Evolutionary conservation across 2,113 vertebrate genomes (phyloP), one percentile per base, ranked within the genome.

Genomic region (Oryzias melastigma): DNA sequence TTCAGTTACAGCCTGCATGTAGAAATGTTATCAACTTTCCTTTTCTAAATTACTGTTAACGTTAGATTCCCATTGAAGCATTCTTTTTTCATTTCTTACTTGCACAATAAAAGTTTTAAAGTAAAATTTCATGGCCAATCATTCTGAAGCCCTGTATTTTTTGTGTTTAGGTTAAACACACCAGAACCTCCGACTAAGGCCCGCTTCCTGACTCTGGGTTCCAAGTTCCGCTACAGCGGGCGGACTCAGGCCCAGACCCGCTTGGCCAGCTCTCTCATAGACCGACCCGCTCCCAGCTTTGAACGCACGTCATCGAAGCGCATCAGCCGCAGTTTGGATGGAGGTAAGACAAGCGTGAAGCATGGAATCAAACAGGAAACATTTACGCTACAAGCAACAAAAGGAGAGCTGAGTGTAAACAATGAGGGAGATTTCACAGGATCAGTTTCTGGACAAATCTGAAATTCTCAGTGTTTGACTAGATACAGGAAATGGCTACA

Each of bases 401-500:
- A 64, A 0, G 1, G 18, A 51, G 14, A 24, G 54, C 70, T 17
- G 10, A 68, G 56, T 45, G 52, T 24, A 45, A 66, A 67, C 48
- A 57, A 52, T 72, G 62, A 68, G 55, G 14, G 25, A 20, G 40
- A 65, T 55, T 58, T 24, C 8, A 1, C 10, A 20, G 53, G 61
- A 1, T 54, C 53, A 63, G 56, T 62, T 53, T 71, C 58, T 46
- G 20, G 66, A 52, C 67, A 62, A 15, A 40, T 62, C 58, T 62
- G 18, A 59, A 77, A 70, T 8, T 54, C 62, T 62, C 25, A 27
- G 65, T 65, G 69, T 68, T 65, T 35, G 71, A 82, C 22, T 68
- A 84, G 83, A 89, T 82, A 87, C 81, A 89, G 90, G 90, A 91
- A 90, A 88, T 89, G 73, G 78, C 83, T 83, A 65, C 55, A 71